These are phyloP conservation scores for Halictus ligatus DNA, from an alignment of 2,888 invertebrate species.

Conservation along the genomic window DNA sequence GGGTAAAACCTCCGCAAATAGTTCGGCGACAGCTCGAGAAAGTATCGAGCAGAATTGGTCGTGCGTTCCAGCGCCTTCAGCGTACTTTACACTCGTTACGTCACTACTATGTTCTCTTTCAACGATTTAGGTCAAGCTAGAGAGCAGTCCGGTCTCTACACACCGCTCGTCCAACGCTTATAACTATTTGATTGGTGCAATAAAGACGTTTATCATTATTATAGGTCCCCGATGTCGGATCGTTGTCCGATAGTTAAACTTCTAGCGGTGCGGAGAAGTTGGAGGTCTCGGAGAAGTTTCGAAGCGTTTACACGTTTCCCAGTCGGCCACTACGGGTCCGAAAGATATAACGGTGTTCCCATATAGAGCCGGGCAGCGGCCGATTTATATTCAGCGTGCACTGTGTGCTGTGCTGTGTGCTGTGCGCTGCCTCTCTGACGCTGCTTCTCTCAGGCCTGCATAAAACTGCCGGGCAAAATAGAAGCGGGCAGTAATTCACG, in stretches of 20 bases:
- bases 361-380: constrained; percentile 18
- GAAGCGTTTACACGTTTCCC: neutral
- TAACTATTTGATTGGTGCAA: constrained; percentile 9
- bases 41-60: neutral
- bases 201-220: constrained; percentile 6
- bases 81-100: constrained; percentile 4
- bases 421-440: neutral
- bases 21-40: neutral
- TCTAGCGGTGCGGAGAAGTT: neutral
- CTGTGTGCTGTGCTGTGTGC: neutral
- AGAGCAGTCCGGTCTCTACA: neutral
- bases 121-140: constrained; percentile 10
- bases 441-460: neutral
- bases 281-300: neutral
- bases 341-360: constrained; percentile 51
- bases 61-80: neutral
- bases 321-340: neutral
- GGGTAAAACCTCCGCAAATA: neutral
- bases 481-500: constrained; percentile 49
- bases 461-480: constrained; percentile 32
- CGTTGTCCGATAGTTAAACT: constrained; percentile 3
- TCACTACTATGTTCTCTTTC: constrained; percentile 5
- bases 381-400: constrained; percentile 51
- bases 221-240: neutral
- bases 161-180: neutral